These are phyloP conservation scores for Perithous albicinctus DNA, from an alignment of 2,888 invertebrate species.

Conservation along the genomic window DNA sequence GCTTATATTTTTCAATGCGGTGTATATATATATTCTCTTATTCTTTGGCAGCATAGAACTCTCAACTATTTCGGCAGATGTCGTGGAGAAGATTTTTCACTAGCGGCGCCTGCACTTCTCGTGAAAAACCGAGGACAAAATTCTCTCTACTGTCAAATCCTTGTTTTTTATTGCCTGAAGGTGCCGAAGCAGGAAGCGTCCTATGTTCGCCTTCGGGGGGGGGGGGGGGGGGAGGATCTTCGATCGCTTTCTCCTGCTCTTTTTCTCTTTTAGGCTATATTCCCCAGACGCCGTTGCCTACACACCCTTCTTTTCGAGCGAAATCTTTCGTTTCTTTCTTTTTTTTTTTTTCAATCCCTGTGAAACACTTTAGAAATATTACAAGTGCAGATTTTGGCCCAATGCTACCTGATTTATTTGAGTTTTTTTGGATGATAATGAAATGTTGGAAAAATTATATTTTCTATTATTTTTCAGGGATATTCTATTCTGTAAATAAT, in stretches of 20 bases:
- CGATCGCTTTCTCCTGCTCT: conserved; percentile 6
- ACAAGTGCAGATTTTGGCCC: background rate
- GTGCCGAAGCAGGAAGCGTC: conserved; percentile 14
- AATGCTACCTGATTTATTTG: conserved; percentile 8
- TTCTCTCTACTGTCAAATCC: background rate
- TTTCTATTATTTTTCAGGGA: too few species aligned
- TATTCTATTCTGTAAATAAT: too few species aligned
- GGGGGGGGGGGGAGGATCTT: too few species aligned
- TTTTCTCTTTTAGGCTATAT: conserved; percentile 9
- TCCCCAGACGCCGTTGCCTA: conserved; percentile 30
- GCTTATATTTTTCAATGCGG: background rate
- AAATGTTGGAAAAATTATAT: too few species aligned
- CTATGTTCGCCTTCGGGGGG: conserved; percentile 1
- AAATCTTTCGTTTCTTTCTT: too few species aligned
- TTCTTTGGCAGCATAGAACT: background rate
- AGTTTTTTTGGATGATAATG: background rate
- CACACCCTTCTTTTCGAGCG: conserved; percentile 1
- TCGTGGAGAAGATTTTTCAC: conserved; percentile 18
- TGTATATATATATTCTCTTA: background rate
- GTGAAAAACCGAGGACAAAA: conserved; percentile 5
- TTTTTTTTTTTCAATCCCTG: conserved; percentile 5
- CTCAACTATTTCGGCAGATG: conserved; percentile 36
- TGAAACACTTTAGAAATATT: conserved; percentile 17
- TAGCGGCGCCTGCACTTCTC: conserved; percentile 15
- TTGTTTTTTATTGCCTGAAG: conserved; percentile 18